These are phyloP conservation scores for Lamellibrachia columna DNA, from an alignment of 2,888 invertebrate species.

Conservation along the genomic window DNA sequence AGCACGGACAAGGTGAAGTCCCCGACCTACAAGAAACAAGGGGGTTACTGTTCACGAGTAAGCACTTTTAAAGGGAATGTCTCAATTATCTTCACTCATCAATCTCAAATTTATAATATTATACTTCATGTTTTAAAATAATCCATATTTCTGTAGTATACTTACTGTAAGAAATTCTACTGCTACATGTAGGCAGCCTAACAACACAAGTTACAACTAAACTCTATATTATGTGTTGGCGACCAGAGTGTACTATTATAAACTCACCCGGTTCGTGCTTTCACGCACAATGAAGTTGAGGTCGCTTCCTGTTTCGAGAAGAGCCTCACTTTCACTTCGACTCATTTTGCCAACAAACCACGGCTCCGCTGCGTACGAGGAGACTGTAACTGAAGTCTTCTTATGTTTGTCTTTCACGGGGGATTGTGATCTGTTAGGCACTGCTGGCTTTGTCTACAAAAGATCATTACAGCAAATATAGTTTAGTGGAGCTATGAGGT, in stretches of 20 bases:
- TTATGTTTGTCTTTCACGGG: background rate
- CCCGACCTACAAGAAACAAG: slow-evolving; percentile 24
- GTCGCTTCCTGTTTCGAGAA: slow-evolving; percentile 35
- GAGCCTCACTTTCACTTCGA: slow-evolving; percentile 36
- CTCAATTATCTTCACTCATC: too few species aligned
- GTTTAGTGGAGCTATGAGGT: background rate
- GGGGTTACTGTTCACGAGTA: too few species aligned
- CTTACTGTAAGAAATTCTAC: too few species aligned
- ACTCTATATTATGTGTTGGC: too few species aligned
- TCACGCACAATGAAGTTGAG: slow-evolving; percentile 40
- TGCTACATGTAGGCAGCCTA: too few species aligned
- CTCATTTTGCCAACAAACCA: slow-evolving; percentile 40
- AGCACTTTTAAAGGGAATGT: too few species aligned
- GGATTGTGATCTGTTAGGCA: background rate
- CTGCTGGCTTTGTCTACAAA: slow-evolving; percentile 1
- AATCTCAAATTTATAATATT: too few species aligned
- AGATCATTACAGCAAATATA: background rate
- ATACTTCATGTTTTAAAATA: too few species aligned
- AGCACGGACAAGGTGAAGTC: slow-evolving; percentile 40
- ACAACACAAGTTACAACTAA: too few species aligned
- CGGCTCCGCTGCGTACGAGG: background rate
- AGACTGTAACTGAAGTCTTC: background rate
- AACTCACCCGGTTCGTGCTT: slow-evolving; percentile 36
- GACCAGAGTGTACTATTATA: background rate
- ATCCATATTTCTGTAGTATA: too few species aligned